These are phyloP conservation scores for Aricia artaxerxes DNA, from an alignment of 2,888 invertebrate genomes.

Conservation along the genomic window DNA sequence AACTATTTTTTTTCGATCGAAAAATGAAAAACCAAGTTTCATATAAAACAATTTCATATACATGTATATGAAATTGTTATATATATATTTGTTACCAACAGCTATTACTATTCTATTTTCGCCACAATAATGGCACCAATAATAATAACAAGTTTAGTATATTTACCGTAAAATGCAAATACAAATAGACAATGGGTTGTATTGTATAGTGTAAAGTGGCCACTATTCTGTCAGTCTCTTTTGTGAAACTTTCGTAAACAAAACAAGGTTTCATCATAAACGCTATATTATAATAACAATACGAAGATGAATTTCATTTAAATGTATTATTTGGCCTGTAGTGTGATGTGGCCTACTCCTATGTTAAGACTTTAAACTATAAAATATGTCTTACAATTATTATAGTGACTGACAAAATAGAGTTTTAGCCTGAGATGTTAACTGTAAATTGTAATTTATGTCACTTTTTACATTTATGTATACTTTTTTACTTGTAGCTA, in stretches of 20 bases:
- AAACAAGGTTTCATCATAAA: background rate
- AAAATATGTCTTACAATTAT: background rate
- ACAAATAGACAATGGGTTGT: conserved; percentile 14
- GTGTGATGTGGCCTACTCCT: background rate
- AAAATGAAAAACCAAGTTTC: background rate
- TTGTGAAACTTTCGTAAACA: conserved; percentile 15
- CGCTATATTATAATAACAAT: conserved; percentile 6
- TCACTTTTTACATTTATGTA: too few species aligned
- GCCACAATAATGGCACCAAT: background rate
- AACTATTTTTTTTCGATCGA: background rate
- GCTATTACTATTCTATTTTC: background rate
- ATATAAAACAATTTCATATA: background rate
- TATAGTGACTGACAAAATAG: background rate
- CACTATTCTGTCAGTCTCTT: background rate
- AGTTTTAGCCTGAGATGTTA: too few species aligned
- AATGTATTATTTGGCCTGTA: background rate
- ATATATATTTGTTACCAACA: background rate
- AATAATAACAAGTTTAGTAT: background rate
- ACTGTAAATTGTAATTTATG: too few species aligned
- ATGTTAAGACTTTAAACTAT: background rate
- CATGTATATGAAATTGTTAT: background rate
- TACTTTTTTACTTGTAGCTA: too few species aligned
- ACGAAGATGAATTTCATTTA: conserved; percentile 6
- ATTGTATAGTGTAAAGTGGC: conserved; percentile 6
- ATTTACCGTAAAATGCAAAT: conserved; percentile 26